phyloP scores from a whole-genome alignment of 2,113 vertebrate species.

The Nymphicus hollandicus region DNA sequence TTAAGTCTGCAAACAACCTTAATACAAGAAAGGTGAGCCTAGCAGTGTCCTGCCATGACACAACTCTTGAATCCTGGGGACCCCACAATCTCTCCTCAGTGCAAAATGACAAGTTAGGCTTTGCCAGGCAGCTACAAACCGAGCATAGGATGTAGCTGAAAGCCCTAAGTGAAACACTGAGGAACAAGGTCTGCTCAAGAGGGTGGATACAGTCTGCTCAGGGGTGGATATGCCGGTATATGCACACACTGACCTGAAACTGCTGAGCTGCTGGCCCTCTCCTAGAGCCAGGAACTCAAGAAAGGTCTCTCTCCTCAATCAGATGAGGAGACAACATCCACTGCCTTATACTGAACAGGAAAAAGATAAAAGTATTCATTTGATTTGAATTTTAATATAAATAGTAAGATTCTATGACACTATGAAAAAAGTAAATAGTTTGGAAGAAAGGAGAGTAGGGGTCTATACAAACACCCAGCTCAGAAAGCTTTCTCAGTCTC shows the following conservation, averaged over 20 bases:
- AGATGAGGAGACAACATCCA: not conserved
- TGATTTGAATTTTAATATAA: not conserved
- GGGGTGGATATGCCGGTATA: not conserved
- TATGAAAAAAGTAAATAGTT: not conserved
- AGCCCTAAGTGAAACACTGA: not conserved
- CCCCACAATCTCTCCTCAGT: not conserved
- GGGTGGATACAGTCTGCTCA: not conserved
- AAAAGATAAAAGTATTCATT: not conserved
- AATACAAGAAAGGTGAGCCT: not conserved
- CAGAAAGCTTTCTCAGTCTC: not conserved
- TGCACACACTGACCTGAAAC: not conserved
- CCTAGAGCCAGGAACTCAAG: accelerated
- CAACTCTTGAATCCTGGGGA: not conserved
- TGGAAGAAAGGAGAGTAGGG: not conserved
- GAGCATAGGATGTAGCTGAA: not conserved
- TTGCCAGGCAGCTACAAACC: not conserved
- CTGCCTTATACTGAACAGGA: not conserved
- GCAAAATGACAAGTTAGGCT: not conserved
- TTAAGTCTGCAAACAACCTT: not conserved
- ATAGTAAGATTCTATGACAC: accelerated
- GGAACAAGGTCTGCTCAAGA: not conserved
- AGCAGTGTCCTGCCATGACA: not conserved
- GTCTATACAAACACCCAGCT: not conserved
- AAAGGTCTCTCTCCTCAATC: not conserved
- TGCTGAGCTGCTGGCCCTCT: not conserved